These are phyloP conservation scores for Myotis davidii DNA, from an alignment of 2,113 vertebrate species.

Conservation along the genomic window DNA sequence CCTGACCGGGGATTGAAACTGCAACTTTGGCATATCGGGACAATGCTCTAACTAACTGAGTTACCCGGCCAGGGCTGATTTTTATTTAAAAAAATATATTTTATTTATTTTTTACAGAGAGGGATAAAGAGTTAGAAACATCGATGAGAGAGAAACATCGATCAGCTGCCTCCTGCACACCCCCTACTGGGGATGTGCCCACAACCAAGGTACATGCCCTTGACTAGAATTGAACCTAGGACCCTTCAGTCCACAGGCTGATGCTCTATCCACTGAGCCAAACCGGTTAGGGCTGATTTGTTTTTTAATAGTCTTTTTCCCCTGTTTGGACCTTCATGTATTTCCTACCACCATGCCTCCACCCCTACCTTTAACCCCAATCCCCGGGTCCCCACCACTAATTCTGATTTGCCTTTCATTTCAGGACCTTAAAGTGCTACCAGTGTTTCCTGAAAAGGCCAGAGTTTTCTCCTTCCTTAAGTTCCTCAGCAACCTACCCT, in stretches of 20 bases:
- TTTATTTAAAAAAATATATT: not conserved
- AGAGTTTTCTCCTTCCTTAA: not conserved
- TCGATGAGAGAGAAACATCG: no score
- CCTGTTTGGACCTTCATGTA: not conserved
- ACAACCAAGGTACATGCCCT: no score
- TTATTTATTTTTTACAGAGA: no score
- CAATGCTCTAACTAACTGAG: not conserved
- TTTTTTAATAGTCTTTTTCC: not conserved
- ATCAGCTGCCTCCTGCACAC: no score
- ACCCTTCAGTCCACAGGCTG: no score
- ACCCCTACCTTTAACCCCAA: no score
- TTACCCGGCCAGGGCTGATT: not conserved
- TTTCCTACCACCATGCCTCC: not conserved
- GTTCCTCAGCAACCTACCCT: not conserved
- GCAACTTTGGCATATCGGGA: no score
- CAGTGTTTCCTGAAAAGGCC: not conserved
- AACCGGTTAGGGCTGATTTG: not conserved
- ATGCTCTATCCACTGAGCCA: no score
- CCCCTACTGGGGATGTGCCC: no score
- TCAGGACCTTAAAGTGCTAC: not conserved
- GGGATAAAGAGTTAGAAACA: no score
- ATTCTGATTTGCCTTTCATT: not conserved
- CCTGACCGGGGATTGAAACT: not conserved
- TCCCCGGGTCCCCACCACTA: not conserved
- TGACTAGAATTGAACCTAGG: no score